Percentiles rank a stretch among this genome's conserved stretches.
These are phyloP conservation scores for Sinopyrophorus schimmeli DNA, from an alignment of 2,888 invertebrate genomes.

Conservation along the genomic window DNA sequence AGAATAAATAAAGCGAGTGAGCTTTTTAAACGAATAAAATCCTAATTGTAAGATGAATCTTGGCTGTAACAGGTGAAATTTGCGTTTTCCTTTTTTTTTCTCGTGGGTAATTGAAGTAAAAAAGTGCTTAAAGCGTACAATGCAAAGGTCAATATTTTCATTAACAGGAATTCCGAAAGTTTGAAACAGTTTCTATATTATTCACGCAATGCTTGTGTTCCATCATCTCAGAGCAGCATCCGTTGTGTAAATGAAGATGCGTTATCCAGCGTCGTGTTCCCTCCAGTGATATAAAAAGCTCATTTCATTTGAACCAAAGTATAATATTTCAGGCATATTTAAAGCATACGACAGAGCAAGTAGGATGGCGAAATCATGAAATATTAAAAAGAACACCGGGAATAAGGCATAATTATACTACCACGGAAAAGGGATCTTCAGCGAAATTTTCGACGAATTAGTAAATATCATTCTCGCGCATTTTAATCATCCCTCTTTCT, in stretches of 20 bases:
- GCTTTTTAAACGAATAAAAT: too few relatives aligned
- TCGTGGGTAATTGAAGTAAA: too few relatives aligned
- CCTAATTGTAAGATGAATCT: too few relatives aligned
- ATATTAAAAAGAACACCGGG: slow-evolving; percentile 34
- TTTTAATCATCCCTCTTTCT: slow-evolving; percentile 5
- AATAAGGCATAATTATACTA: slow-evolving; percentile 18
- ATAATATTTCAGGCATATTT: slow-evolving; percentile 36
- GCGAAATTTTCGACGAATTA: slow-evolving; percentile 17
- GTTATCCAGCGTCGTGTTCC: slow-evolving; percentile 24
- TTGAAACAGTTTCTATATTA: slow-evolving; percentile 17
- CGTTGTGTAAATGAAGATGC: slow-evolving; percentile 32
- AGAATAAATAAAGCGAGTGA: too few relatives aligned
- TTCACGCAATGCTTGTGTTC: slow-evolving; percentile 19
- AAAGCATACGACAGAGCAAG: slow-evolving; percentile 32
- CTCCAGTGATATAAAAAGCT: slow-evolving; percentile 33
- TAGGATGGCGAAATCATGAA: slow-evolving; percentile 35
- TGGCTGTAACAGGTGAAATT: too few relatives aligned
- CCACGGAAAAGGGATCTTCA: slow-evolving; percentile 16
- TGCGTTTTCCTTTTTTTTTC: too few relatives aligned
- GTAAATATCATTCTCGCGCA: slow-evolving; percentile 7
- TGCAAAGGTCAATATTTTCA: slow-evolving; percentile 12
- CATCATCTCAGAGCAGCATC: slow-evolving; percentile 28
- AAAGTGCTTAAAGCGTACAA: too few relatives aligned
- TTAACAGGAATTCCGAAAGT: slow-evolving; percentile 10
- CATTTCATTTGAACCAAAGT: slow-evolving; percentile 38